phyloP scores from a whole-genome alignment of 2,888 invertebrate genomes.

The Beris morrisii region DNA sequence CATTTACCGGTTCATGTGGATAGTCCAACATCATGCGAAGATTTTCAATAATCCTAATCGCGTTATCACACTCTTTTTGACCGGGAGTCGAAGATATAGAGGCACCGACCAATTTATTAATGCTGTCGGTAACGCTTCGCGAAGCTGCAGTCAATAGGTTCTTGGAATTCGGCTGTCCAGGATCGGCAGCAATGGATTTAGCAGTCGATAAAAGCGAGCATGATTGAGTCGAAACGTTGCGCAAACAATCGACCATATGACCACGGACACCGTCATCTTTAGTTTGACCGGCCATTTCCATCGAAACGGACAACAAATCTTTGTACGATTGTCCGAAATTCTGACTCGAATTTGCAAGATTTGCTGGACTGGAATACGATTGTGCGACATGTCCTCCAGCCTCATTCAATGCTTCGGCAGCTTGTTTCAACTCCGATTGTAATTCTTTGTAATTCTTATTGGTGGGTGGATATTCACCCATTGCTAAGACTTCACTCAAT shows the following conservation, averaged over 20 bases:
- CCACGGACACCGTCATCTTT: constrained; percentile 74
- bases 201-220: constrained; percentile 84
- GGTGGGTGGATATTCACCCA: constrained; percentile 74
- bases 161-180: constrained; percentile 85
- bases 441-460: constrained; percentile 76
- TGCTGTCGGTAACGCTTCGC: constrained; percentile 87
- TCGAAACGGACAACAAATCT: constrained; percentile 73
- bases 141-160: constrained; percentile 87
- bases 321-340: constrained; percentile 78
- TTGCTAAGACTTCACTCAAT: constrained; percentile 71
- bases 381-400: constrained; percentile 82
- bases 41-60: constrained; percentile 87
- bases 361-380: constrained; percentile 70
- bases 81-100: constrained; percentile 87
- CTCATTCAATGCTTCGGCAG: constrained; percentile 81
- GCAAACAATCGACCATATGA: constrained; percentile 83
- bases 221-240: constrained; percentile 84
- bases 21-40: constrained; percentile 79
- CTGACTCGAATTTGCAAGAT: constrained; percentile 73
- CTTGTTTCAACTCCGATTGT: constrained; percentile 80
- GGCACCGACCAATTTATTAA: constrained; percentile 78
- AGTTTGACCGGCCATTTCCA: constrained; percentile 85
- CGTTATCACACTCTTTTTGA: constrained; percentile 95
- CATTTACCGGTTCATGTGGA: constrained; percentile 85
- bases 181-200: constrained; percentile 87